Evolutionary conservation across 2,113 vertebrate species (phyloP), one percentile per base, ranked within the genome.

Genomic region (Callocephalon fimbriatum): DNA sequence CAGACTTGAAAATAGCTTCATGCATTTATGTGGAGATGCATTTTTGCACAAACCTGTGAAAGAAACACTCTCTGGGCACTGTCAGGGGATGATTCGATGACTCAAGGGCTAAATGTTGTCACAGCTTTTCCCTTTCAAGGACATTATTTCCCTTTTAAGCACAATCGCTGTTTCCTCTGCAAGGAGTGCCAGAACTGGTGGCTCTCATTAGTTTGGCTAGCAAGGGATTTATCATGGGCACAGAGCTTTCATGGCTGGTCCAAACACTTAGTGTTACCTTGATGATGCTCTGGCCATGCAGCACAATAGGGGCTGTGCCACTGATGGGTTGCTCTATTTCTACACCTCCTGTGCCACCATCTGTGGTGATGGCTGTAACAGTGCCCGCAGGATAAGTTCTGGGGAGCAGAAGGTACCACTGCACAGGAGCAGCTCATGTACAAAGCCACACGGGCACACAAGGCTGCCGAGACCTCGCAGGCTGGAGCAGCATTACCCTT

Each of bases 41-140:
- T 81, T 95, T 94, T 87, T 95, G 73, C 89, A 93, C 73, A 27
- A 89, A 95, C 0, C 2, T 89, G 76, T 68, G 80, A 89, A 95
- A 93, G 72, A 92, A 91, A 87, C 15, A 42, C 54, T 88, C 83
- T 37, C 35, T 22, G 17, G 65, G 79, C 80, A 75, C 88, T n/a
- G 18, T 48, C 86, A 86, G 76, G 72, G 88, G 86, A 93, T n/a
- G 31, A 93, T 92, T 86, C 91, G 93, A 91, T 79, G 91, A 87
- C 74, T 95, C 17, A 22, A 95, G 73, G 94, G 93, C 86, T 95
- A 95, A 85, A 87, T 73, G 70, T 84, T 95, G 54, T 75, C 86
- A 85, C 86, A 95, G 93, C 62, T 95, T 92, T 85, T 82, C 86
- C 76, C 76, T 91, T 75, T 91, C 86, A 95, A 79, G 45, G 79